Evolutionary conservation across 1,140 invertebrate species (phyloP), one percentile per base, ranked within the genome.

Genomic region (Pachypsylla venusta): DNA sequence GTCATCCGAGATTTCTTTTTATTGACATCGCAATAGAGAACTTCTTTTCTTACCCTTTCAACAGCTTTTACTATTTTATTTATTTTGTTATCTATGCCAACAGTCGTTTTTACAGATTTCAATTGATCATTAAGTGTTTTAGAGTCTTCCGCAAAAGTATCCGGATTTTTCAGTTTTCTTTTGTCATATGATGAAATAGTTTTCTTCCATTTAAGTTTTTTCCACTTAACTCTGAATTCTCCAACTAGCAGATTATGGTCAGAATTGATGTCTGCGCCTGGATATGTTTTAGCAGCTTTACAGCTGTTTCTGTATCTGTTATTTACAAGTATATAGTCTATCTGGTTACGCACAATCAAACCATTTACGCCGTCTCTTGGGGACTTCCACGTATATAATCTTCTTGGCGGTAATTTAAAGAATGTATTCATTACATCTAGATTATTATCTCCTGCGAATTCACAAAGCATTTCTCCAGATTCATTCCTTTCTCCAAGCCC

Each of bases 331-430:
- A 71, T 64, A 56, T 63, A 71, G 56, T 70, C 68, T 54, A 70
- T 71, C 59, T 70, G 69, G 58, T 70, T 71, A 57, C 69, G 48
- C 12, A 70, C 57, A 25, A 64, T 61, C n/a, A 64, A 53, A n/a
- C n/a, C n/a, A 7, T 64, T 24, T 19, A 61, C 25, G 10, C 20
- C 63, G 57, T 70, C 65, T 25, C 28, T 25, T 25, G 69, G 67
- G 20, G 65, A 68, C 19, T 64, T 69, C 66, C 68, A 70, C 2
- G 68, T 70, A 40, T 68, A 70, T 28, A 69, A 48, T 24, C 65
- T 58, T 54, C 67, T 56, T 14, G 63, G 61, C 14, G 62, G 68
- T 58, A 67, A 42, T 58, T 69, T 61, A 58, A 67, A 69, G 25
- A 57, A 66, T 5, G 66, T 68, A 42, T 71, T 71, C 20, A 55